Conservation (phyloP, 2,113 vertebrate species). For the Phylloscopus trochiloides region DNA sequence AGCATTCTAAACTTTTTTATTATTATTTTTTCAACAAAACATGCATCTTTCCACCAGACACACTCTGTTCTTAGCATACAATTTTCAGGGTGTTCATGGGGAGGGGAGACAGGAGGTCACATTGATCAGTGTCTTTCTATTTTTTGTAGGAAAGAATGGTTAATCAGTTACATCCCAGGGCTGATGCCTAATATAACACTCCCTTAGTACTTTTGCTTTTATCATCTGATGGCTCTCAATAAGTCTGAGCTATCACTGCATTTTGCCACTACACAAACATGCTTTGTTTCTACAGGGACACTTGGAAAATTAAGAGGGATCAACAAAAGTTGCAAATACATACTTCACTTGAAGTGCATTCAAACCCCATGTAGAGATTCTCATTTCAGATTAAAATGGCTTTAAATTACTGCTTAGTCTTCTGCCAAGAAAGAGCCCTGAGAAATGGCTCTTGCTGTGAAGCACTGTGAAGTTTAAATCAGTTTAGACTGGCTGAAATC, state of each 20-base stretch:
- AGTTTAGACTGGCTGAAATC: slow-evolving; percentile 9
- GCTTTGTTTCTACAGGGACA: neutral
- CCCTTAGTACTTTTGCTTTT: neutral
- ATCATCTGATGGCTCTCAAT: neutral
- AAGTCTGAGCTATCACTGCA: neutral
- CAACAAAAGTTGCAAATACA: slow-evolving; percentile 47
- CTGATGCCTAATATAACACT: neutral
- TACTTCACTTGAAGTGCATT: slow-evolving; percentile 27
- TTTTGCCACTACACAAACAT: neutral
- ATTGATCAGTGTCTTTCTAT: neutral
- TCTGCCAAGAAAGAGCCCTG: slow-evolving; percentile 27
- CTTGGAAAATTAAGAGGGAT: slow-evolving; percentile 6
- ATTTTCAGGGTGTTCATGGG: neutral
- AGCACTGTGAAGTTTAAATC: slow-evolving; percentile 4
- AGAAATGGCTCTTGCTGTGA: slow-evolving; percentile 51
- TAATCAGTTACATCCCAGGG: neutral
- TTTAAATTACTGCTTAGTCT: slow-evolving; percentile 50
- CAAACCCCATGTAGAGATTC: slow-evolving; percentile 44
- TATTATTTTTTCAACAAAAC: neutral
- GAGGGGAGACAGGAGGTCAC: neutral
- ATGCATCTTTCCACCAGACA: neutral
- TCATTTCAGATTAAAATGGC: slow-evolving; percentile 62
- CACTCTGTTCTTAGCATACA: neutral
- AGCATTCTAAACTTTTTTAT: neutral
- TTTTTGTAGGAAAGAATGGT: neutral